Percentiles rank a stretch among this genome's conserved stretches.
These are phyloP conservation scores for Eulimnadia texana DNA, from an alignment of 1,140 invertebrate species.

Conservation along the genomic window DNA sequence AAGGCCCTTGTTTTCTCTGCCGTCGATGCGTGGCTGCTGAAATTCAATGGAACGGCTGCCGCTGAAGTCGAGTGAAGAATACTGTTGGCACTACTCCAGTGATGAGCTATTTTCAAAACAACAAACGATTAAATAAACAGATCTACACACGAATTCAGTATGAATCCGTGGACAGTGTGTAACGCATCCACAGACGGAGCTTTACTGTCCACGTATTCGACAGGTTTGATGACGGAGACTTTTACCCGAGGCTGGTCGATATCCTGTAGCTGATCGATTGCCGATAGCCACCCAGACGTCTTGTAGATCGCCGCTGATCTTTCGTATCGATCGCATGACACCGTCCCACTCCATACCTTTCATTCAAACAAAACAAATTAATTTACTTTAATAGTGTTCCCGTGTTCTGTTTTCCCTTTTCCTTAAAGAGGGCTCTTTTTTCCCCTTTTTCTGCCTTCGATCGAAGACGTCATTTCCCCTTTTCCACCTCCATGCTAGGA, in stretches of 20 bases:
- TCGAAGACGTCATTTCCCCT: no score
- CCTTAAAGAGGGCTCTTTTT: no score
- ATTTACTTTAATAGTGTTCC: no score
- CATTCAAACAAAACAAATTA: no score
- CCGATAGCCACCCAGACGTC: conserved; percentile 14
- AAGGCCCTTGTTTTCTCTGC: conserved; percentile 11
- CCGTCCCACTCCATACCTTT: conserved; percentile 8
- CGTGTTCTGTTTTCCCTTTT: no score
- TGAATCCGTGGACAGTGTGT: not conserved
- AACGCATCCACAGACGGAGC: conserved; percentile 1
- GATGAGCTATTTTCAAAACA: not conserved
- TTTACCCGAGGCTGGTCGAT: not conserved
- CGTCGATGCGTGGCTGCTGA: not conserved
- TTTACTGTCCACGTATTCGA: no score
- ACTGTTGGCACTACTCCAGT: not conserved
- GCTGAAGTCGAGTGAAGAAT: not conserved
- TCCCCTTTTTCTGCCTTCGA: no score
- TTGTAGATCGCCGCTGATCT: conserved; percentile 14
- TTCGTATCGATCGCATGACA: conserved; percentile 12
- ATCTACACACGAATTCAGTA: conserved; percentile 2
- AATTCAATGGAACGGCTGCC: not conserved
- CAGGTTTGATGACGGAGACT: no score
- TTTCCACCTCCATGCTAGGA: no score
- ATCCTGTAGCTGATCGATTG: not conserved
- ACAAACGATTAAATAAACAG: not conserved